Percentiles rank a stretch among this genome's conserved stretches.
These are phyloP conservation scores for Meiosimyza platycephala DNA, from an alignment of 2,888 invertebrate species.

Conservation along the genomic window DNA sequence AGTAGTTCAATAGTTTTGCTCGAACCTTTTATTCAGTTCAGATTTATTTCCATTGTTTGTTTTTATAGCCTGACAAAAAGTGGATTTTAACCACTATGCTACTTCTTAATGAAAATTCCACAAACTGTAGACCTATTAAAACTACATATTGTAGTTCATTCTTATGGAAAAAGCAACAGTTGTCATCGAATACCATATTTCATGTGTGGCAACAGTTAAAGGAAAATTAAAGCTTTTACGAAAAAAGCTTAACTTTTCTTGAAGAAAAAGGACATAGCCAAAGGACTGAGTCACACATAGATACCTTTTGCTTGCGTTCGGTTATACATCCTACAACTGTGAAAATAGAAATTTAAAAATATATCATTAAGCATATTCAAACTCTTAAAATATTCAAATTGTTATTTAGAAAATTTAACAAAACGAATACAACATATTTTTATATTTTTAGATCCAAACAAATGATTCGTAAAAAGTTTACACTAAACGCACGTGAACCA, in stretches of 20 bases:
- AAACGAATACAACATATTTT: conserved; percentile 41
- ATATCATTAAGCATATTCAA: conserved; percentile 27
- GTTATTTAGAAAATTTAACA: conserved; percentile 22
- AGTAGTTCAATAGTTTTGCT: no score
- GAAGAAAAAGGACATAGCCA: conserved; percentile 37
- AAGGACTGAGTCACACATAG: conserved; percentile 53
- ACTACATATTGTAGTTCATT: no score
- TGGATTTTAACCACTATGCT: no score
- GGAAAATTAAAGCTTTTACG: background rate
- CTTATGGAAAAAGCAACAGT: no score
- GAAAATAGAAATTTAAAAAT: conserved; percentile 37
- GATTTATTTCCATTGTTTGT: no score
- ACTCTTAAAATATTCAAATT: conserved; percentile 18
- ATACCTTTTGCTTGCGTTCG: conserved; percentile 53
- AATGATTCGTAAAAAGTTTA: conserved; percentile 56
- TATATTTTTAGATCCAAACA: conserved; percentile 44
- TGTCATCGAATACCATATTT: no score
- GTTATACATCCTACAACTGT: conserved; percentile 45
- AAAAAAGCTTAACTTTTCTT: conserved; percentile 13
- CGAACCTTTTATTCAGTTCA: no score
- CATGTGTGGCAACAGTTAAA: no score
- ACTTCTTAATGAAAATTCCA: no score
- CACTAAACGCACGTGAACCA: conserved; percentile 54
- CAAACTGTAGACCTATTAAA: no score
- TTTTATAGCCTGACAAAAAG: no score